Evolutionary conservation across 2,113 vertebrate genomes (phyloP), one percentile per base, ranked within the genome.

Genomic region (Tragelaphus scriptus): DNA sequence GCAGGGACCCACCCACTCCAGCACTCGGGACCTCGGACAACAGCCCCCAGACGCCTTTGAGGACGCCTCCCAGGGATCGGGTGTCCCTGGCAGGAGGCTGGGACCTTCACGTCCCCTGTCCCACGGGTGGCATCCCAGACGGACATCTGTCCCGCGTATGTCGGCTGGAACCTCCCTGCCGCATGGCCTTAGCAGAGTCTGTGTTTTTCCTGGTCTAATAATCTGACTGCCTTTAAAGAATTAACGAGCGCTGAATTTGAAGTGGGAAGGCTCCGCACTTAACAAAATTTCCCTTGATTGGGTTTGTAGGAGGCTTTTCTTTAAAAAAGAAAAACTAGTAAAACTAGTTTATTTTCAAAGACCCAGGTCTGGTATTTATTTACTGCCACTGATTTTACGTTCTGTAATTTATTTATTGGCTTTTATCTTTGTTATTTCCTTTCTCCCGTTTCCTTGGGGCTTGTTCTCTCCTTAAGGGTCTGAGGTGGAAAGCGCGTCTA

Each of bases 351-450:
- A 58, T 90, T 95, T 91, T 93, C 86, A 97, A 95, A 93, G 90
- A 68, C 5, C 6, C 17, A 17, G 56, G 23, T 84, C 63, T 90
- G 65, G 32, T 53, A 63, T 91, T 95, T 94, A 93, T 90, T 90
- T 81, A 87, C 80, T n/a, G 92, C 96, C 58, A 5, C 21, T 32
- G 71, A 94, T 96, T 95, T 96, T 85, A 96, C 68, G 90, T 87
- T 87, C 85, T 79, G 59, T 94, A 61, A 94, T 97, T 97, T 96
- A 96, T 97, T 98, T 97, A 94, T 96, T 95, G 90, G 90, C 97
- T 97, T 98, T 98, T 97, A 96, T 97, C 93, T 79, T 49, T 44
- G 40, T 80, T 93, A 91, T 96, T 51, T 55, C 58, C 51, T 92
- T 91, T 91, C 59, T 85, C 56, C 47, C 16, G 1, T 32, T 87